Base-by-base conservation (phyloP, 2,797 vertebrate species). In the Picus viridis region DNA sequence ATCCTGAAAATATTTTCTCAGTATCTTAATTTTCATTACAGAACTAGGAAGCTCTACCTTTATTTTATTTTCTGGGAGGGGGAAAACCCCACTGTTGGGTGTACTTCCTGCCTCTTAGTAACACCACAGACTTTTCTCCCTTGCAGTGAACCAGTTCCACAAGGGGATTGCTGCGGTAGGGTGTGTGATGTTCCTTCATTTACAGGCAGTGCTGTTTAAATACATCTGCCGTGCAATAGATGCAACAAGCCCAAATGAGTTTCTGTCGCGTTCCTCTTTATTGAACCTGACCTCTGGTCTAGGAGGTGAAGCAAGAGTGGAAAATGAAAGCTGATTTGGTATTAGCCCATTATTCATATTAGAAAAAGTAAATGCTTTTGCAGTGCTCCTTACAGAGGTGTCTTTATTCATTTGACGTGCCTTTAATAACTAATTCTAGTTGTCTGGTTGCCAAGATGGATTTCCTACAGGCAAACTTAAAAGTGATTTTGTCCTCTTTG, bases 401-500 rank as follows among this genome's bases (percentile, higher is more conserved):
- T 98, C 97, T 98, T 98, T 98, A 98, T 98, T 97, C 97, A 97
- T 97, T 96, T 97, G 97, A 97, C 97, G 97, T 98, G 98, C 97
- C 97, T 98, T 98, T 98, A 98, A 98, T 98, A 98, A 98, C 97
- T 97, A 98, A 98, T 98, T 98, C 98, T 98, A 95, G 96, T 96
- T 98, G 98, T 97, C 97, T 97, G 97, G 97, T 98, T 98, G 97
- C 98, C 97, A 98, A 97, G 97, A 97, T 97, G 97, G 96, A 97
- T 98, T 98, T 98, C 98, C 98, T 98, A 98, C 96, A 96, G 98
- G 97, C 98, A 97, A 97, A 98, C 97, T 98, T 98, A 97, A 98
- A 98, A 99, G 98, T 97, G 97, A 98, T 98, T 98, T 98, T 98
- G 98, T 98, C 98, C 98, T 98, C 97, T 98, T 98, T 98, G 98